Evolutionary conservation across 2,888 invertebrate species (phyloP).

Genomic region (Hypercompe scribonia): DNA sequence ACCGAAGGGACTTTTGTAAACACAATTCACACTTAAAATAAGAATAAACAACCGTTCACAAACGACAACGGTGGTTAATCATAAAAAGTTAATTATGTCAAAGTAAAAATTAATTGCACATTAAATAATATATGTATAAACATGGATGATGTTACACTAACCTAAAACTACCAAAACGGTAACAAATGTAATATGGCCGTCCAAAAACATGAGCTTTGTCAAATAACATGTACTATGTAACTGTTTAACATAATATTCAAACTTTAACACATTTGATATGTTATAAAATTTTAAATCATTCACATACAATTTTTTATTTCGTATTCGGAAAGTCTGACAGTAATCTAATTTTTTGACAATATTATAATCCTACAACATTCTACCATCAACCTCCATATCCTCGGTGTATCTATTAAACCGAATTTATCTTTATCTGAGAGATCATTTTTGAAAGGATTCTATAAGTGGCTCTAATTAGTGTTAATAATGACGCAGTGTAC

Average conservation of each 20-base stretch:
- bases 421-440: background rate
- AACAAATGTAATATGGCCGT: background rate
- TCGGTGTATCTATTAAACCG: background rate
- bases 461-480: background rate
- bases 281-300: background rate
- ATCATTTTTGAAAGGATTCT: background rate
- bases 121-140: background rate
- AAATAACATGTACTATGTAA: background rate
- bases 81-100: slow-evolving; percentile 2
- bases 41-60: background rate
- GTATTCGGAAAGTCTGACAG: background rate
- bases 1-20: background rate
- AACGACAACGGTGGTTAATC: slow-evolving; percentile 11
- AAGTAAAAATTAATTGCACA: slow-evolving; percentile 4
- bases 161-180: slow-evolving; percentile 5
- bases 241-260: background rate
- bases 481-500: background rate
- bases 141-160: slow-evolving; percentile 4
- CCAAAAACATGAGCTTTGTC: background rate
- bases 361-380: no score
- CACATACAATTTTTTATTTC: background rate
- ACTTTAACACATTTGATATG: background rate
- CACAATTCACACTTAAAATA: background rate
- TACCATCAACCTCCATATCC: no score
- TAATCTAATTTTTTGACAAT: background rate